Base-by-base conservation (phyloP, 2,888 invertebrate species). In the Rhamnusium bicolor region DNA sequence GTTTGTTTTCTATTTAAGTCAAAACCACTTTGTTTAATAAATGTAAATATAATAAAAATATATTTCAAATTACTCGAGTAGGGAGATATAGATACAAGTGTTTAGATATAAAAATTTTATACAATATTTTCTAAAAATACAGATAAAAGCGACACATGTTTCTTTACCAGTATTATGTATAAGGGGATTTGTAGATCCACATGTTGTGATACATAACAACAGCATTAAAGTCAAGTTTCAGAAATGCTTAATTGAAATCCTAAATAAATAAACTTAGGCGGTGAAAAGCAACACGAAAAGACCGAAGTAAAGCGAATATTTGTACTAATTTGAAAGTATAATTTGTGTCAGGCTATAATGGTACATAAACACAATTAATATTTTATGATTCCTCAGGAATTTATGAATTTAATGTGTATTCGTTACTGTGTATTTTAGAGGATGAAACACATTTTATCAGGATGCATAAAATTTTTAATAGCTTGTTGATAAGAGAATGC, bases 301-400 rank as follows among this genome's bases (percentile, higher is more conserved):
- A 49, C 69, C 29, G 12, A 63, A 47, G 49, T 27, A 16, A 63
- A 63, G 60, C 5, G 58, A 60, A 27, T 47, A 69, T 71, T 71
- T 65, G 27, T 65, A 56, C 19, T 51, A 65, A 71, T 71, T 71
- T 71, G 58, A 58, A 71, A 71, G 71, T 71, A 71, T 71, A 71
- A 71, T 71, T 71, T 65, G 53, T 19, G 40, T n/a, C 47, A 12
- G 21, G 47, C 62, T 62, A 62, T 69, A 69, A 69, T 69, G 69
- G 51, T 51, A 60, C 29, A 69, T 60, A 61, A 69, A 69, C 61
- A 24, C 46, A 61, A 61, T n/a, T 65, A 32, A 65, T 65, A 65
- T 69, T 69, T 51, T 29, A 61, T 69, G 51, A 51, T 53, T 69
- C 32, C 32, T 4, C 12, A 8, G 19, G 53, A 47, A 51, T 69